Evolutionary conservation across 2,797 vertebrate species (phyloP).

Genomic region (Diplodus sargus): DNA sequence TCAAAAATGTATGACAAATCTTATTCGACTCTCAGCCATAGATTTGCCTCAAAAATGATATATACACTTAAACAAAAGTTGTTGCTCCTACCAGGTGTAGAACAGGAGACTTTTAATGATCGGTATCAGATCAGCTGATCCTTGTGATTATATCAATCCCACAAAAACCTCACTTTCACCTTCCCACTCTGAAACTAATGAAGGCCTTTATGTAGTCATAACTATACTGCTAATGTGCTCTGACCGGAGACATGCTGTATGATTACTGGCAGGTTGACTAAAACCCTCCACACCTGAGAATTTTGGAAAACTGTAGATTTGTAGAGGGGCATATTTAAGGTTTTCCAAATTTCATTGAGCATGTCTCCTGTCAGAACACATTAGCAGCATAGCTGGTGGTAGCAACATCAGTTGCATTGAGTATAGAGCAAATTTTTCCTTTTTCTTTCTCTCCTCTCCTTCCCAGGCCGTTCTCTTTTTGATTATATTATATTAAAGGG

Average conservation of each 20-base stretch:
- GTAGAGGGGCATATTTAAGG: not conserved
- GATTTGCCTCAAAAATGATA: not conserved
- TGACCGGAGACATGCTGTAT: conserved; percentile 1
- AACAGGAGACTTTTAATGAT: not conserved
- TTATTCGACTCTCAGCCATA: not conserved
- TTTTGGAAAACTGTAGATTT: not conserved
- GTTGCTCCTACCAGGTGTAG: not conserved
- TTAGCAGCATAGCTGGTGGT: not conserved
- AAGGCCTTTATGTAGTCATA: not conserved
- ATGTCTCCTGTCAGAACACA: conserved; percentile 1
- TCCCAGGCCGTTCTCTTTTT: not conserved
- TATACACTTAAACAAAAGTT: not conserved
- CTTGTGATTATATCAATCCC: not conserved
- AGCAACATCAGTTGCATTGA: not conserved
- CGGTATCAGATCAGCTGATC: conserved; percentile 11
- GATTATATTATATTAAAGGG: not conserved
- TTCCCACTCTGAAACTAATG: not conserved
- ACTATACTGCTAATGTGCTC: not conserved
- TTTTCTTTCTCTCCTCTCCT: not conserved
- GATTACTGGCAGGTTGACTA: not conserved
- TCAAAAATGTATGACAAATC: not conserved
- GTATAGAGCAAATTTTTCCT: not conserved
- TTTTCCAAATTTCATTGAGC: not conserved
- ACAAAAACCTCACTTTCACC: not conserved
- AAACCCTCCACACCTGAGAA: not conserved